Conservation (phyloP, 2,797 vertebrate genomes). For the Enteromius treurensis region DNA sequence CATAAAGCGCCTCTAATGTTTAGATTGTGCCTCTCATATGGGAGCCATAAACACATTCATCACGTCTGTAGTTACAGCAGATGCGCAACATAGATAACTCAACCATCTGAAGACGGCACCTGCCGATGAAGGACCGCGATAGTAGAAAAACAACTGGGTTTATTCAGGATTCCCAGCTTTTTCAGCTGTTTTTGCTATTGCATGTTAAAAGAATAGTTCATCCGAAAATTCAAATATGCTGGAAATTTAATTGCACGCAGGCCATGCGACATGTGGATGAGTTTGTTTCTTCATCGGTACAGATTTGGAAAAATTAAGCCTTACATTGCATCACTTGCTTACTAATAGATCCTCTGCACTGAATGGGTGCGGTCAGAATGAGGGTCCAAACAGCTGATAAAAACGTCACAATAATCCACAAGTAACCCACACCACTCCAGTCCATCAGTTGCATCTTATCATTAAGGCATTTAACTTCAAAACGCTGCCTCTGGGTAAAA, state of each 20-base stretch:
- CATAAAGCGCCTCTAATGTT: conserved; percentile 48
- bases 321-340: not conserved
- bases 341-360: not conserved
- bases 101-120: conserved; percentile 20
- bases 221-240: not conserved
- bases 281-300: not conserved
- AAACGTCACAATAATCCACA: not conserved
- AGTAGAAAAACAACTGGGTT: not conserved
- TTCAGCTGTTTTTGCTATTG: not conserved
- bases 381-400: not conserved
- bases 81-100: conserved; percentile 5
- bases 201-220: not conserved
- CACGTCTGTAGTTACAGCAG: conserved; percentile 20
- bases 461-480: not conserved
- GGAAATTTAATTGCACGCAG: not conserved
- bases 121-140: conserved; percentile 2
- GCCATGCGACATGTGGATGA: not conserved
- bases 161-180: not conserved
- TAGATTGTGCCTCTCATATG: conserved; percentile 20
- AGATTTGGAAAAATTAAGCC: not conserved
- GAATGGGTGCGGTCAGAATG: not conserved
- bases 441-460: not conserved
- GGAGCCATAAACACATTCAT: conserved; percentile 25
- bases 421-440: not conserved
- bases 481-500: not conserved